Percentiles rank a stretch among this genome's conserved stretches.
These are phyloP conservation scores for Heptranchias perlo DNA, from an alignment of 2,113 vertebrate species.

Conservation along the genomic window DNA sequence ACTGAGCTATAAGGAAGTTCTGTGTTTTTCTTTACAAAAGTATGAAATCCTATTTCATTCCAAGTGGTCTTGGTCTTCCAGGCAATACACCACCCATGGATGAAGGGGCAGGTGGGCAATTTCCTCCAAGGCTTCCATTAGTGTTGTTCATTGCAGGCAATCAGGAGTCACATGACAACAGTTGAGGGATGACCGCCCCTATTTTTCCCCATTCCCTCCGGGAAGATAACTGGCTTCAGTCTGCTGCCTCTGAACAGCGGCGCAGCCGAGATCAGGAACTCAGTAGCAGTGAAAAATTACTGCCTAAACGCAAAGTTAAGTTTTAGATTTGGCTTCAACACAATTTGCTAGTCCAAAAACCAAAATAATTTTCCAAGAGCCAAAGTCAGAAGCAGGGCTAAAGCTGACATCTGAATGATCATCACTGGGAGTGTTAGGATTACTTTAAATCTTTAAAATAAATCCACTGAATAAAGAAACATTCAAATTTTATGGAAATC, in stretches of 20 bases:
- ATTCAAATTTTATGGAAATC: conserved; percentile 15
- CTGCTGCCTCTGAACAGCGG: background rate
- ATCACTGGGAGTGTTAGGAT: background rate
- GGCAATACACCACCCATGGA: background rate
- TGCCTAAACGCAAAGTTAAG: background rate
- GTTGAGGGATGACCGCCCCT: background rate
- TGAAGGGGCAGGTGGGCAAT: background rate
- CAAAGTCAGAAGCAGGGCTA: background rate
- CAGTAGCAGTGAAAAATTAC: background rate
- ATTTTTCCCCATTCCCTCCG: background rate
- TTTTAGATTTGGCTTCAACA: background rate
- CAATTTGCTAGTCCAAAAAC: no score
- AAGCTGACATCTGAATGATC: background rate
- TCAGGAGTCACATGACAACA: background rate
- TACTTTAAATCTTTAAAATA: background rate
- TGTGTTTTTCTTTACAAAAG: background rate
- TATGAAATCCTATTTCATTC: background rate
- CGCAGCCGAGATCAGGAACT: background rate
- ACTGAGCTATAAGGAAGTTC: background rate
- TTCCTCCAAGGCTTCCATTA: background rate
- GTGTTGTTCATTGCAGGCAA: background rate
- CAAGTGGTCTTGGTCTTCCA: background rate
- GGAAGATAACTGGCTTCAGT: background rate
- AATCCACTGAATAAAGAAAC: background rate
- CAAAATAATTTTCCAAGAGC: background rate